Evolutionary conservation across 2,113 vertebrate species (phyloP).

Genomic region (Poecile atricapillus): DNA sequence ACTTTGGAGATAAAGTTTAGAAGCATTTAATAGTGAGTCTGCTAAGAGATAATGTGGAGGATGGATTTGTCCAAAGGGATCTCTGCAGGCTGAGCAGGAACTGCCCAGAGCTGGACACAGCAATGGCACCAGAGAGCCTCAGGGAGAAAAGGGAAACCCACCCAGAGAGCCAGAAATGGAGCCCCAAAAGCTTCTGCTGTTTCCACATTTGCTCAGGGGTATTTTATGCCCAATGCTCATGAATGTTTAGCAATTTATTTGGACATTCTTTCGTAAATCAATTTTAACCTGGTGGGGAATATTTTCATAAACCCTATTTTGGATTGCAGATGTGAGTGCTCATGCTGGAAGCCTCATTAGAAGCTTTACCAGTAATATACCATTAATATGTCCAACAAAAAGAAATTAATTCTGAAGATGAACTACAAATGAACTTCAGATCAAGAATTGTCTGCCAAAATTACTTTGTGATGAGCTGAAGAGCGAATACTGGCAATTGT

Average conservation of each 20-base stretch:
- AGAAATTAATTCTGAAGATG: slow-evolving; percentile 47
- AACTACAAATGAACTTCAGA: slow-evolving; percentile 35
- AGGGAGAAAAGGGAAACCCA: not conserved
- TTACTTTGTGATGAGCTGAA: slow-evolving; percentile 12
- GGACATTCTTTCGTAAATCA: not conserved
- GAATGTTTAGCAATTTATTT: not conserved
- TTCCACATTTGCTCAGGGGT: not conserved
- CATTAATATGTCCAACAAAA: slow-evolving; percentile 35
- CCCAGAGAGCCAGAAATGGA: not conserved
- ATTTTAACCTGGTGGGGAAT: not conserved
- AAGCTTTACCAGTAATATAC: slow-evolving; percentile 9
- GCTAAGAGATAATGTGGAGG: not conserved
- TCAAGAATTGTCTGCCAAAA: slow-evolving; percentile 34
- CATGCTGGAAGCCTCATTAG: slow-evolving; percentile 27
- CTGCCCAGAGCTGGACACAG: not conserved
- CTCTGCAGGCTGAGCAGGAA: not conserved
- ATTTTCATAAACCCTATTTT: not conserved
- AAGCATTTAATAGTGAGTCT: not conserved
- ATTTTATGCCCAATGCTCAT: not conserved
- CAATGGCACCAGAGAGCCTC: rapidly evolving
- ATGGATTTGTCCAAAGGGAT: rapidly evolving
- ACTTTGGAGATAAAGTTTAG: not conserved
- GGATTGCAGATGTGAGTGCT: not conserved
- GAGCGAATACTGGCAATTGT: not conserved
- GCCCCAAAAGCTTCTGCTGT: not conserved